Evolutionary conservation across 2,888 invertebrate species (phyloP).

Genomic region (Smittia sp.): DNA sequence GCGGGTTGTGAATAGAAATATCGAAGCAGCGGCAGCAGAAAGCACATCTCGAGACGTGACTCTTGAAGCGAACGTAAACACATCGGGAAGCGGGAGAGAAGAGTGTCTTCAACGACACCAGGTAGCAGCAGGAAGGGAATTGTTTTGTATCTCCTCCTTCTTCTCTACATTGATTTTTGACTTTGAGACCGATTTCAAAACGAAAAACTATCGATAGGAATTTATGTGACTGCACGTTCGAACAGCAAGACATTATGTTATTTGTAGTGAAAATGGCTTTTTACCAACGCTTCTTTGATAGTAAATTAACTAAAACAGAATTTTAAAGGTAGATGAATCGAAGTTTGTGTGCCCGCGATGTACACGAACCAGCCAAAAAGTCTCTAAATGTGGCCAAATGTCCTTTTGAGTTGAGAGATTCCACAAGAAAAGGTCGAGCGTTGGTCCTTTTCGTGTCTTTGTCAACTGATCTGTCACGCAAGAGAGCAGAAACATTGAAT

Average conservation of each 20-base stretch:
- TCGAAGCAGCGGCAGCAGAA: not conserved
- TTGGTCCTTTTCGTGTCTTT: not conserved
- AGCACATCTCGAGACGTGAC: slow-evolving; percentile 32
- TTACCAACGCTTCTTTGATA: slow-evolving; percentile 16
- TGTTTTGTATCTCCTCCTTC: not conserved
- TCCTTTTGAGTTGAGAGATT: not conserved
- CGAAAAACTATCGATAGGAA: not conserved
- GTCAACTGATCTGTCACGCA: not conserved
- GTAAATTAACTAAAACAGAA: not conserved
- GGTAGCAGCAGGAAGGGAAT: not conserved
- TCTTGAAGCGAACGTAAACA: slow-evolving; percentile 13
- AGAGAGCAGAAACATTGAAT: too few species aligned
- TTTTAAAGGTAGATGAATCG: not conserved
- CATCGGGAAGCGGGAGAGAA: not conserved
- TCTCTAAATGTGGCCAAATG: slow-evolving; percentile 17
- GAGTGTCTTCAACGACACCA: not conserved
- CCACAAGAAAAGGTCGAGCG: not conserved
- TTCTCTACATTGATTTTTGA: not conserved
- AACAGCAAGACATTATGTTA: slow-evolving; percentile 10
- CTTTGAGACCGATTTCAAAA: not conserved
- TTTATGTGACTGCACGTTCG: slow-evolving; percentile 11
- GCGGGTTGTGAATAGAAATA: slow-evolving; percentile 28
- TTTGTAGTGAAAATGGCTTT: slow-evolving; percentile 16
- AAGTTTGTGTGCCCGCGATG: not conserved
- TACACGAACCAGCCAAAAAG: slow-evolving; percentile 1